Evolutionary conservation across 1,140 invertebrate genomes (phyloP).

Genomic region (Araneus ventricosus): DNA sequence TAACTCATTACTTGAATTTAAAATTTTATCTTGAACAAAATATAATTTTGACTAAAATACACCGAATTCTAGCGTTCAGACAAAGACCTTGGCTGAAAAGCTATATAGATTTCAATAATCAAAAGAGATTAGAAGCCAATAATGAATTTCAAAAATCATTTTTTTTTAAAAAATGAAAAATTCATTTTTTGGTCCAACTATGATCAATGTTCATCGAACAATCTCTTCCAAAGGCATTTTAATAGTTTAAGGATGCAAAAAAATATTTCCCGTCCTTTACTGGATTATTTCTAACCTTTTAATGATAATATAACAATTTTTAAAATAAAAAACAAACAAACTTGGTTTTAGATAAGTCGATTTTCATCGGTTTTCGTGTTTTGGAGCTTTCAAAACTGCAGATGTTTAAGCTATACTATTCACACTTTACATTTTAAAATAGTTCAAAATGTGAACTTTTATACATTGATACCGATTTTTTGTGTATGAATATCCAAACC

Average conservation of each 20-base stretch:
- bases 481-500: not conserved
- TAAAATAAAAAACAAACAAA: not conserved
- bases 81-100: not conserved
- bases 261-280: not conserved
- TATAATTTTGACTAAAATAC: not conserved
- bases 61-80: not conserved
- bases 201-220: not conserved
- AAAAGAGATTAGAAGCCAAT: not conserved
- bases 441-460: too few relatives aligned
- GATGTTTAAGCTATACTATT: not conserved
- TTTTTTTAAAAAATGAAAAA: not conserved
- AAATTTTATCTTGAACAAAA: not conserved
- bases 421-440: not conserved
- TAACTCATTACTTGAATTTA: not conserved
- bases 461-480: not conserved
- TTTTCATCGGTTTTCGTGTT: not conserved
- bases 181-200: not conserved
- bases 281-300: not conserved
- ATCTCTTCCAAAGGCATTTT: not conserved
- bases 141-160: not conserved
- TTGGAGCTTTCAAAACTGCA: not conserved
- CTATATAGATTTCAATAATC: not conserved
- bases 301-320: not conserved
- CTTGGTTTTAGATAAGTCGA: not conserved
- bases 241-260: not conserved